Evolutionary conservation across 2,888 invertebrate genomes (phyloP), one percentile per base, ranked within the genome.

Genomic region (Melanotus villosus): DNA sequence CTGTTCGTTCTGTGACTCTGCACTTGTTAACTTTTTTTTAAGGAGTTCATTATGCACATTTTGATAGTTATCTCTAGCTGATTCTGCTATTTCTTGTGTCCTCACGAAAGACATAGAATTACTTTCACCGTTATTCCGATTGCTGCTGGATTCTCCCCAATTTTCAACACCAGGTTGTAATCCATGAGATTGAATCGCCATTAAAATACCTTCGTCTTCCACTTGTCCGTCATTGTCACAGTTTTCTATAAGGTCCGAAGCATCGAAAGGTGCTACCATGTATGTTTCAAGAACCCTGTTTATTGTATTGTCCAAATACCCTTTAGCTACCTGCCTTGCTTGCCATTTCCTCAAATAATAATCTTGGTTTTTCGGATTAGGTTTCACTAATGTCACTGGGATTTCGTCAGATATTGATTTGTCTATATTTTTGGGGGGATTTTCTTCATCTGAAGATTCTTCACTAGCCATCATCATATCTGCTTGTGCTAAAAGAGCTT

Each of bases 121-220:
- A 21, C 23, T 18, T 36, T 23, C 43, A n/a, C n/a, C 18, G 18
- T 50, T 14, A 3, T 60, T 4, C 38, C 45, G 18, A 34, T 59
- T 66, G 32, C 5, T 65, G 16, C 66, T 73, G 57, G 58, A 82
- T 69, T 82, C 84, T 50, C 81, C 81, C 23, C 73, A 77, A n/a
- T 36, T 54, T 19, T 38, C 50, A 26, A 7, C 47, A 32, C 64
- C 78, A 77, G 79, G 80, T 80, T 89, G 90, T 65, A 92, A 82
- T 0, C 92, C 92, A 79, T 92, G 91, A 58, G 90, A 90, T 62
- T 90, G 90, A 76, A 92, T 92, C 2, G 92, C 92, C 92, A 92
- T 92, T 26, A 90, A 84, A 63, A 92, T 92, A 0, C 91, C 92
- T 80, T 90, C 90, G 78, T 92, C 90, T 83, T 91, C 92, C 78